Evolutionary conservation across 2,888 invertebrate genomes (phyloP).

Genomic region (Flexamia atlantica): DNA sequence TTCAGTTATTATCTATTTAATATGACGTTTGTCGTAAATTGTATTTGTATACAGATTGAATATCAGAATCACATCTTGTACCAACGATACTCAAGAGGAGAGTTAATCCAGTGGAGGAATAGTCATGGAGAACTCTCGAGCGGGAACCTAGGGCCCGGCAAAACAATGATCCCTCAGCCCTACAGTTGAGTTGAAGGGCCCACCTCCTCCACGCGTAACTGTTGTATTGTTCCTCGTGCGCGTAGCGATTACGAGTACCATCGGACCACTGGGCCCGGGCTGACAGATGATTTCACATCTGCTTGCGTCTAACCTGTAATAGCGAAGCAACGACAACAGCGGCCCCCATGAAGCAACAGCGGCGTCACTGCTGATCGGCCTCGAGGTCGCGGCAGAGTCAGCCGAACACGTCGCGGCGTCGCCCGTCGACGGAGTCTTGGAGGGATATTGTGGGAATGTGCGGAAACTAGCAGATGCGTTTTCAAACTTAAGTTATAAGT

Average conservation of each 20-base stretch:
- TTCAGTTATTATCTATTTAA: no score
- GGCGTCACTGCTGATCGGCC: not conserved
- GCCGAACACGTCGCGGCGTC: not conserved
- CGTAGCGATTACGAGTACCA: not conserved
- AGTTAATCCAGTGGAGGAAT: no score
- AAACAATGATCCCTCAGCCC: constrained; percentile 33
- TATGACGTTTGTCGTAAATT: no score
- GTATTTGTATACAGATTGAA: no score
- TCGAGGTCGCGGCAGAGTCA: not conserved
- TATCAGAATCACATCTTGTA: no score
- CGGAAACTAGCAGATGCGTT: no score
- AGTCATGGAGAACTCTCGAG: not conserved
- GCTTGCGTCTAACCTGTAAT: constrained; percentile 40
- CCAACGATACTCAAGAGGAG: no score
- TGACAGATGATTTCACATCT: constrained; percentile 53
- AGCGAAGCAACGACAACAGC: constrained; percentile 14
- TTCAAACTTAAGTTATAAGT: no score
- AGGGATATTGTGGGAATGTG: not conserved
- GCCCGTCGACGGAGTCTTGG: not conserved
- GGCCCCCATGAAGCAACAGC: constrained; percentile 35
- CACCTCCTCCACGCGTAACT: not conserved
- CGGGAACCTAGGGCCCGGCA: not conserved
- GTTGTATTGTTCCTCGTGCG: constrained; percentile 30
- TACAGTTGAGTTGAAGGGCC: no score
- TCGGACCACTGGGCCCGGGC: constrained; percentile 13